Percentiles rank a stretch among this genome's conserved stretches.
phyloP scores from a whole-genome alignment of 2,797 vertebrate genomes.

The Lepus oiostolus region DNA sequence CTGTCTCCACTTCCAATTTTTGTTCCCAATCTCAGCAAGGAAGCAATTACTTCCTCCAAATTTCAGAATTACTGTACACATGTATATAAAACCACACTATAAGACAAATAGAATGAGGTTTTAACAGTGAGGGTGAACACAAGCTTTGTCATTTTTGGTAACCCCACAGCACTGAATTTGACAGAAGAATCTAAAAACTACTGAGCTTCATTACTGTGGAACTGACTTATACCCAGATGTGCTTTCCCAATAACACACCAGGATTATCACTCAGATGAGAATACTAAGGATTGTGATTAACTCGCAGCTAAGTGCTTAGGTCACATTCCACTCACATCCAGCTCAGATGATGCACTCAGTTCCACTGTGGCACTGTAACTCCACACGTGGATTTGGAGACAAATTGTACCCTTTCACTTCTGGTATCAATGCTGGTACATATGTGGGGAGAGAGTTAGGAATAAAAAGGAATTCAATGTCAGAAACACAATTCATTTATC shows the following conservation, averaged over 20 bases:
- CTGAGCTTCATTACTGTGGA: slow-evolving; percentile 2
- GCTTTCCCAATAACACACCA: background rate
- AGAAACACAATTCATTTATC: slow-evolving; percentile 66
- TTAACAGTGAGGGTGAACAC: background rate
- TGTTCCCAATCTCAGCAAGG: background rate
- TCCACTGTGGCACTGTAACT: slow-evolving; percentile 36
- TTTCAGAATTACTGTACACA: background rate
- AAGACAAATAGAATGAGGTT: slow-evolving; percentile 10
- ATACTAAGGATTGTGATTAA: background rate
- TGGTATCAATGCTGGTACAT: slow-evolving; percentile 53
- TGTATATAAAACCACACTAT: background rate
- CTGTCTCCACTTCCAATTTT: background rate
- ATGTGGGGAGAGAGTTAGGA: background rate
- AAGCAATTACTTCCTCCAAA: slow-evolving; percentile 6
- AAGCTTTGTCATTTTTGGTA: slow-evolving; percentile 10
- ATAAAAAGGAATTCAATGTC: slow-evolving; percentile 22
- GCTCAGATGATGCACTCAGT: slow-evolving; percentile 21
- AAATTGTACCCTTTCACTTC: slow-evolving; percentile 55
- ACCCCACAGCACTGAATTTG: background rate
- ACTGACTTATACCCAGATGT: slow-evolving; percentile 21
- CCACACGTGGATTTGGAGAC: slow-evolving; percentile 21
- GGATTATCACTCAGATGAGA: background rate
- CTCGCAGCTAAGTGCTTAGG: background rate
- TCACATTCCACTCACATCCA: background rate
- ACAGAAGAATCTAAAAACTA: slow-evolving; percentile 37